phyloP scores from a whole-genome alignment of 2,113 vertebrate genomes.

The Percina caprodes region DNA sequence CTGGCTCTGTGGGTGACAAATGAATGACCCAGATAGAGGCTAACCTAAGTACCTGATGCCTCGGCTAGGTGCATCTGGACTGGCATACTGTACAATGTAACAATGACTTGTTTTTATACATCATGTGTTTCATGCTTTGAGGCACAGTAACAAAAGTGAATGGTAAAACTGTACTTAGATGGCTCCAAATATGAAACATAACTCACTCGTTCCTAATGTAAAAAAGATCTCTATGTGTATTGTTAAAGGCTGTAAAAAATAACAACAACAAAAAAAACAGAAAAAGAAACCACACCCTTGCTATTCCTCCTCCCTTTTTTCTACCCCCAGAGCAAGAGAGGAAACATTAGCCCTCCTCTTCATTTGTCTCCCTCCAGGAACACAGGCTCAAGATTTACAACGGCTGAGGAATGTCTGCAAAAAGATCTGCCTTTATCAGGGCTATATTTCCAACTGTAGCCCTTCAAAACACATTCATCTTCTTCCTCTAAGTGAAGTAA shows the following conservation, averaged over 20 bases:
- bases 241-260: neutral
- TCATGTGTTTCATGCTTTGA: neutral
- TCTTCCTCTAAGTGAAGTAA: constrained; percentile 22
- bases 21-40: constrained; percentile 25
- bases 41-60: constrained; percentile 2
- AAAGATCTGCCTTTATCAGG: constrained; percentile 50
- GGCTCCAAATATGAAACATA: neutral
- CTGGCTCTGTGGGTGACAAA: constrained; percentile 35
- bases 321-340: constrained; percentile 17
- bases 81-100: neutral
- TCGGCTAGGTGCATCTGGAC: constrained; percentile 15
- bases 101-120: neutral
- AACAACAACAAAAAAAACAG: neutral
- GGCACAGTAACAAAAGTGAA: too few relatives aligned
- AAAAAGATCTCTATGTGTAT: neutral
- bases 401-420: constrained; percentile 64
- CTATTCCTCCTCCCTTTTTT: constrained; percentile 15
- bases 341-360: constrained; percentile 49
- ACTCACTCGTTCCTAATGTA: neutral
- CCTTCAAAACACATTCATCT: constrained; percentile 43
- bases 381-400: constrained; percentile 60
- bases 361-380: constrained; percentile 44
- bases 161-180: neutral
- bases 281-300: constrained; percentile 29
- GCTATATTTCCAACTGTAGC: constrained; percentile 41